Evolutionary conservation across 92 coral and sea anemone genomes (phyloP).

Genomic region (Zoanthus sansibaricus): DNA sequence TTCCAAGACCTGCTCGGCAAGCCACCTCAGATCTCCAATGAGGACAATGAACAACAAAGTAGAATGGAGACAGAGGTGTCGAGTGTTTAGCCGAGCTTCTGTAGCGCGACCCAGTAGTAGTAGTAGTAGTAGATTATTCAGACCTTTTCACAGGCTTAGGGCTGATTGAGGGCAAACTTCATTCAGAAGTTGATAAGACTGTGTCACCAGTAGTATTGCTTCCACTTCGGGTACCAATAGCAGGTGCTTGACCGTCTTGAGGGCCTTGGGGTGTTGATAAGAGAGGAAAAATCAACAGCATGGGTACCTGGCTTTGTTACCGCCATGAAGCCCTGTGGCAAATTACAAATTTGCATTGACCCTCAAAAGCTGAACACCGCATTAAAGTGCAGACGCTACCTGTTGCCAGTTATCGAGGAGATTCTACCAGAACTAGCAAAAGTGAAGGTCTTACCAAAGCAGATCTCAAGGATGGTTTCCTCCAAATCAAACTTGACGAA

Average conservation of each 20-base stretch:
- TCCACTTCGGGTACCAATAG: constrained; percentile 22
- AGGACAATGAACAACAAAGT: background rate
- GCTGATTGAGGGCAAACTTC: no score
- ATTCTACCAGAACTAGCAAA: constrained; percentile 24
- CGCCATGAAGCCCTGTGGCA: constrained; percentile 48
- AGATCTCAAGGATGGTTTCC: constrained; percentile 11
- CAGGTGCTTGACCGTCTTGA: constrained; percentile 52
- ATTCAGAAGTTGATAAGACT: no score
- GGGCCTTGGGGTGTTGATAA: constrained; percentile 32
- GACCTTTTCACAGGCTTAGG: no score
- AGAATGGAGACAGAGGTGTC: background rate
- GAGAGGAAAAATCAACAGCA: constrained; percentile 51
- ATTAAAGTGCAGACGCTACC: background rate
- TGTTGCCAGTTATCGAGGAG: no score
- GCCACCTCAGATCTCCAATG: constrained; percentile 25
- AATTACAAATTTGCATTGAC: constrained; percentile 56
- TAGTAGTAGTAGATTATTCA: no score
- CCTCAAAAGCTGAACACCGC: constrained; percentile 62
- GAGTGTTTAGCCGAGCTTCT: no score
- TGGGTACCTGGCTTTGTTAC: constrained; percentile 57
- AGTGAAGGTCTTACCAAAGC: constrained; percentile 58
- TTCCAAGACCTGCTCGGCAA: constrained; percentile 65
- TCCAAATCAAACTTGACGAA: constrained; percentile 51
- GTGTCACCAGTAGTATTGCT: constrained; percentile 24
- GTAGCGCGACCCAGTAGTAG: no score